Evolutionary conservation across 1,140 invertebrate species (phyloP).

Genomic region (Sesamia nonagrioides): DNA sequence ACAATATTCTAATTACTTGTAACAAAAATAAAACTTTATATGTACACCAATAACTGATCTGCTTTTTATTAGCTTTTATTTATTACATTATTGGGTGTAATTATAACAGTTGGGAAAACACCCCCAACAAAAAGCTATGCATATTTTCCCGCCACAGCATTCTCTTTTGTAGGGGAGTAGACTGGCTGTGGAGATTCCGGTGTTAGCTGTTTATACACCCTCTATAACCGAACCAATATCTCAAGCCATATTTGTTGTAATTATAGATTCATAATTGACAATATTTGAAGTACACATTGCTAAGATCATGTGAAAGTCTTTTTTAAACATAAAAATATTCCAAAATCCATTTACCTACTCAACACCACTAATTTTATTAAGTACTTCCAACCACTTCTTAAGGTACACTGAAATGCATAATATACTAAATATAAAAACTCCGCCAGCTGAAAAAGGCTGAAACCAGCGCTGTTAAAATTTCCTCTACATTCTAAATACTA

Average conservation of each 20-base stretch:
- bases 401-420: slow-evolving; percentile 29
- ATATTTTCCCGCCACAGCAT: background rate
- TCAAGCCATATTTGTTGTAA: slow-evolving; percentile 15
- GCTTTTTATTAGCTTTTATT: background rate
- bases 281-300: background rate
- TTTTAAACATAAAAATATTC: background rate
- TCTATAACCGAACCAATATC: slow-evolving; percentile 3
- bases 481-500: background rate
- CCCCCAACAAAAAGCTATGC: background rate
- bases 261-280: slow-evolving; percentile 37
- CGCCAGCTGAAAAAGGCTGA: background rate
- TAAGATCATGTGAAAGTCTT: background rate
- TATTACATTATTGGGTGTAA: background rate
- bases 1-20: background rate
- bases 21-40: slow-evolving; percentile 4
- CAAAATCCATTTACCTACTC: background rate
- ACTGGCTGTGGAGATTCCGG: background rate
- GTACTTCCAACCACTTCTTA: background rate
- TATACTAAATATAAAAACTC: slow-evolving; percentile 14
- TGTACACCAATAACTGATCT: background rate
- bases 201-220: background rate
- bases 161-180: no score
- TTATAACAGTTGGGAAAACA: background rate
- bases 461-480: background rate
- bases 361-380: background rate